Conservation (phyloP, 1,140 invertebrate species). For the Rhagoletis pomonella region DNA sequence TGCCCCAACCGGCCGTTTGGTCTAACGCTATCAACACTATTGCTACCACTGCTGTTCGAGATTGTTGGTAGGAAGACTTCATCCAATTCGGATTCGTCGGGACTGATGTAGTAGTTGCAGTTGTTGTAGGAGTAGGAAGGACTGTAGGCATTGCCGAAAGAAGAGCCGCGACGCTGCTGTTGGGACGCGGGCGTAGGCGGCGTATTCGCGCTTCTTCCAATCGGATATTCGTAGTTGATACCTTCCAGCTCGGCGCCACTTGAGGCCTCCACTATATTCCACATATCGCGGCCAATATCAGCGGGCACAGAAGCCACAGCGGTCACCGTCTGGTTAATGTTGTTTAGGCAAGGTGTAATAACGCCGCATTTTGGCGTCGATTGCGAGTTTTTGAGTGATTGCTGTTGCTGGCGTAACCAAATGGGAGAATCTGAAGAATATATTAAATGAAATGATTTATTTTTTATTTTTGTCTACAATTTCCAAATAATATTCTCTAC, state of each 20-base stretch:
- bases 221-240: conserved; percentile 68
- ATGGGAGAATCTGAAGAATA: conserved; percentile 68
- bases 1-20: conserved; percentile 60
- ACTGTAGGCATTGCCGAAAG: conserved; percentile 58
- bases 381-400: conserved; percentile 67
- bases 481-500: background rate
- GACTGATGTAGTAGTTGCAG: conserved; percentile 66
- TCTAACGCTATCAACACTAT: conserved; percentile 62
- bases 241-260: conserved; percentile 70
- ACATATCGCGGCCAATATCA: conserved; percentile 73
- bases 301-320: conserved; percentile 72
- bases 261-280: conserved; percentile 74
- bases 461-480: background rate
- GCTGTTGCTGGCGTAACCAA: conserved; percentile 71
- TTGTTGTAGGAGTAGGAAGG: conserved; percentile 67
- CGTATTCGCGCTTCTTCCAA: conserved; percentile 58
- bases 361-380: conserved; percentile 67
- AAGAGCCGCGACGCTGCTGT: background rate
- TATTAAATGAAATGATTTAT: conserved; percentile 36
- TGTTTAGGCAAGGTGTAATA: conserved; percentile 69
- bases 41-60: conserved; percentile 5
- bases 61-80: conserved; percentile 66
- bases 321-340: conserved; percentile 72
- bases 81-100: conserved; percentile 66
- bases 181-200: conserved; percentile 36